Base-by-base conservation (phyloP, 2,888 invertebrate species). In the Noctuana brunneofusca region DNA sequence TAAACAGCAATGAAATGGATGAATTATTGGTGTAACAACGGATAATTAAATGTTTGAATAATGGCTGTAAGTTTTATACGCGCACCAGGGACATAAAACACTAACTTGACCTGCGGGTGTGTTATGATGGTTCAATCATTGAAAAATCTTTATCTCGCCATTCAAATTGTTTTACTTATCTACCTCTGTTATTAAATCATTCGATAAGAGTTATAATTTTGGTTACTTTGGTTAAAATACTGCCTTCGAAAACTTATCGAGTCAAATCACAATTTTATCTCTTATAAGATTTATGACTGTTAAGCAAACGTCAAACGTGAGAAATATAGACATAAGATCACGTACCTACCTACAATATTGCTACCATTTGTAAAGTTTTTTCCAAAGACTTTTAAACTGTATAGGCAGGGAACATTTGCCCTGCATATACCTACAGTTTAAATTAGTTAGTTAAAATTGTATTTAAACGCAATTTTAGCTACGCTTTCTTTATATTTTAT, bases 1-100 rank as follows among this genome's bases (percentile, higher is more conserved):
- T 78, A 83, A 84, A 81, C 81, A 78, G 74, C 71, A 82, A 76
- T 83, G 81, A 83, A 83, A 84, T 79, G 76, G 78, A 83, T 84
- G 83, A 75, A 71, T 69, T 74, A 75, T 80, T 76, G 75, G 64
- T 69, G 66, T 69, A 68, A 67, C 64, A 65, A 66, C 55, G 60
- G 65, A 65, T 69, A 69, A 72, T 70, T 71, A 71, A 71, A 69
- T 70, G 66, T 69, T 71, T 71, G 66, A 68, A 50, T 69, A 67
- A 70, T 66, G 68, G 54, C 14, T 54, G 43, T 63, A 58, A 56
- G 32, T 30, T 63, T 63, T 63, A 56, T 16, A 38, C 8, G 32
- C 14, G 32, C 18, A 63, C 30, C 50, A 41, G 11, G 22, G n/a
- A 56, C 49, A 63, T 63, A 63, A 63, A 63, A 63, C 24, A 62